Percentiles rank a stretch among this genome's conserved stretches.
These are phyloP conservation scores for Mesocricetus auratus DNA, from an alignment of 2,113 vertebrate species.

Conservation along the genomic window DNA sequence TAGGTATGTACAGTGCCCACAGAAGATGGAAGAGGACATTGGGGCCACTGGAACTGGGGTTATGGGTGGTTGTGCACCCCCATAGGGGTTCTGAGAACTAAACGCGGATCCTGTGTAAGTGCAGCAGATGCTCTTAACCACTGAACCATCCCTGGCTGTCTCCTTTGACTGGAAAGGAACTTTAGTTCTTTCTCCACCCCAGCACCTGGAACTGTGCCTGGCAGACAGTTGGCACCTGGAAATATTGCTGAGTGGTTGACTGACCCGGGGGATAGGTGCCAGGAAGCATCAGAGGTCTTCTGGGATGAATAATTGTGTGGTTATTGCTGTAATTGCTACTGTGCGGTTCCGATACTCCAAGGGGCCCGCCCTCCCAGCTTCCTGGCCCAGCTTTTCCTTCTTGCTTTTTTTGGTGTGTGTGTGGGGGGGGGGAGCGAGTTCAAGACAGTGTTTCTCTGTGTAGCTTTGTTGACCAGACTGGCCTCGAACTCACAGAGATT, in stretches of 20 bases:
- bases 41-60: not conserved
- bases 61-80: not conserved
- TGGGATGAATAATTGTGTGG: not conserved
- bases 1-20: not conserved
- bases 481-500: too few species aligned
- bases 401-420: too few species aligned
- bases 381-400: not conserved
- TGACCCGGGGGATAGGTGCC: not conserved
- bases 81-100: too few species aligned
- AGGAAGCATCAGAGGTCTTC: not conserved
- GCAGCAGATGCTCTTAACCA: not conserved
- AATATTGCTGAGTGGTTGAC: not conserved
- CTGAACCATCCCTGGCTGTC: not conserved
- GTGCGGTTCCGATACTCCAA: not conserved
- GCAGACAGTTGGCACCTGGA: not conserved
- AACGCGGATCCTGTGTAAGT: not conserved
- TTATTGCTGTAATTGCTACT: not conserved
- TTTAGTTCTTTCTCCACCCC: not conserved
- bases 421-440: too few species aligned
- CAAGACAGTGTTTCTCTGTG: too few species aligned
- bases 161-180: not conserved
- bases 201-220: not conserved
- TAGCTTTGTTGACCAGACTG: too few species aligned
- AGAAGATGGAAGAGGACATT: not conserved
- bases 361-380: too few species aligned